A percentile compares a stretch with the other conserved stretches of the same genome.
Conservation (phyloP, 2,113 vertebrate species). For the Otus sunia region DNA sequence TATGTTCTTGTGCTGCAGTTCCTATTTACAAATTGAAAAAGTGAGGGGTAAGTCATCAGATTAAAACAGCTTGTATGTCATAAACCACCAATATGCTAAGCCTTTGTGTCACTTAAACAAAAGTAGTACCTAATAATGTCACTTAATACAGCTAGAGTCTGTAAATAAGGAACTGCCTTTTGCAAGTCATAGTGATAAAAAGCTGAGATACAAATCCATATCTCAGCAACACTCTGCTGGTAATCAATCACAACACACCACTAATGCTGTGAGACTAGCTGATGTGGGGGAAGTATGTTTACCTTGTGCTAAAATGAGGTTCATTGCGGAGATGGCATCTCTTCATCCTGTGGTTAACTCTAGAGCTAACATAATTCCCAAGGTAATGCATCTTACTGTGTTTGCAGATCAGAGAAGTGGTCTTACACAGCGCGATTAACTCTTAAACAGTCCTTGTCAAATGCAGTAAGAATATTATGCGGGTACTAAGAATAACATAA, state of each 20-base stretch:
- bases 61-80: constrained; percentile 69
- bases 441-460: constrained; percentile 1
- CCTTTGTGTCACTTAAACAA: constrained; percentile 72
- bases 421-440: neutral
- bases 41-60: constrained; percentile 62
- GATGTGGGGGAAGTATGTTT: constrained; percentile 71
- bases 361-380: constrained; percentile 55
- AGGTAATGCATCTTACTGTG: constrained; percentile 62
- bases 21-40: constrained; percentile 67
- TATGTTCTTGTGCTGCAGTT: constrained; percentile 71
- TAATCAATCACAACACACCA: constrained; percentile 59
- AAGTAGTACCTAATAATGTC: constrained; percentile 77
- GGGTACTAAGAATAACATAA: neutral
- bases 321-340: constrained; percentile 60
- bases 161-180: constrained; percentile 71
- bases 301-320: constrained; percentile 66
- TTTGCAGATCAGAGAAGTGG: constrained; percentile 55
- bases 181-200: constrained; percentile 74
- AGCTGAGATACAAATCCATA: constrained; percentile 68
- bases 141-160: constrained; percentile 71
- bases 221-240: constrained; percentile 74
- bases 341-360: constrained; percentile 64
- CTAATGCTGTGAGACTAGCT: constrained; percentile 70
- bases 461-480: neutral
- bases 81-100: constrained; percentile 74